Evolutionary conservation across 1,140 invertebrate species (phyloP), one percentile per base, ranked within the genome.

Genomic region (Eulimnadia texana): DNA sequence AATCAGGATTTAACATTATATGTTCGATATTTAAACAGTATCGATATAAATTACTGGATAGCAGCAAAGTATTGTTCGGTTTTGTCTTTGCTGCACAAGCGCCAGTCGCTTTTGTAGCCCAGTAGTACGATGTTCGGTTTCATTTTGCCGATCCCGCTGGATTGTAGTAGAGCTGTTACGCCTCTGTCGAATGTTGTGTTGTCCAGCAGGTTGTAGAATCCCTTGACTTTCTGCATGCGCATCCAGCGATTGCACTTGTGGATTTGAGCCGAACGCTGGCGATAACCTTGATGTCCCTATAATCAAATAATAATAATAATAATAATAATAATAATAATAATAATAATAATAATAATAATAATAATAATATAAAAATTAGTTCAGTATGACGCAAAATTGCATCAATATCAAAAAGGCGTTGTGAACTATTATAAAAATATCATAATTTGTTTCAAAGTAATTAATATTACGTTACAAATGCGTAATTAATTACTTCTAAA

Each of bases 111-210:
- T 63, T 76, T 77, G 64, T 70, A 79, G 20, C 77, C 77, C 82
- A 94, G 82, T 63, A 95, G 71, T 2, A 95, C 70, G 63, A 94
- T 89, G 69, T 95, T 95, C 0, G 92, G 91, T 66, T 80, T 82
- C 62, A 95, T 76, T 77, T 94, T 95, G 1, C 92, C 91, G 54
- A 95, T 78, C 11, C 92, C 92, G 22, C 23, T 63, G 23, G 56
- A 53, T 49, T 76, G 72, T 64, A 76, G 68, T 0, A 77, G 60
- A 16, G 69, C 66, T 49, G 71, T 68, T 10, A 70, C 73, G 2
- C 76, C 77, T 28, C 66, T 58, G 53, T 71, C 67, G 56, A 79
- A 73, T 13, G 67, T 68, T 6, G 68, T 64, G 29, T 77, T 73
- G 23, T 73, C 72, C 11, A 76, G 68, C 19, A 73, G 64, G 19